Evolutionary conservation across 64 coral and sea anemone species (phyloP).

Genomic region (Actinia tenebrosa): DNA sequence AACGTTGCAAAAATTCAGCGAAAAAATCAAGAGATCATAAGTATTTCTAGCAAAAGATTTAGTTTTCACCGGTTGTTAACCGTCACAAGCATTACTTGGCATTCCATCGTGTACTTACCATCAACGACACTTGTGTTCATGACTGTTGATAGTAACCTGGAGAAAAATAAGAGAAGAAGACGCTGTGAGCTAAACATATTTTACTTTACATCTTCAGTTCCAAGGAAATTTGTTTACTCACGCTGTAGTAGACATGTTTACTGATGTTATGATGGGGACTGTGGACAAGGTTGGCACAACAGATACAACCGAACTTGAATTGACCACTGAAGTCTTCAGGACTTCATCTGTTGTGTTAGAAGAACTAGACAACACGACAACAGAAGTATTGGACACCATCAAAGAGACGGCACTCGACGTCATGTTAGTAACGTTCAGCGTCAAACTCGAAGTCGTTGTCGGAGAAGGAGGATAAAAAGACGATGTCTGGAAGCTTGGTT

Average conservation of each 20-base stretch:
- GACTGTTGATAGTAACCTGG: background rate
- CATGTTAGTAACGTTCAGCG: background rate
- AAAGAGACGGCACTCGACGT: background rate
- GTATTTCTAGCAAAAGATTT: too few species aligned
- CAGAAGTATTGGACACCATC: background rate
- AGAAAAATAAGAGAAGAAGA: background rate
- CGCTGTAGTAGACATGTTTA: slow-evolving; percentile 24
- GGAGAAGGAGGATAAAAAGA: background rate
- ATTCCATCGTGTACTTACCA: slow-evolving; percentile 12
- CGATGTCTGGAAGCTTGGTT: slow-evolving; percentile 21
- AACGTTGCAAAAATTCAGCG: too few species aligned
- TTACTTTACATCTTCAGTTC: background rate
- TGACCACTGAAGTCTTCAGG: background rate
- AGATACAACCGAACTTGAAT: background rate
- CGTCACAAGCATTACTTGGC: background rate
- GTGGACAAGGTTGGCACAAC: slow-evolving; percentile 16
- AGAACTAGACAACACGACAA: background rate
- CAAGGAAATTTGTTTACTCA: background rate
- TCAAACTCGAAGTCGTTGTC: background rate
- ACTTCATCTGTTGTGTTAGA: background rate
- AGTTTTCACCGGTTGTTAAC: background rate
- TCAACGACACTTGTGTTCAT: slow-evolving; percentile 19
- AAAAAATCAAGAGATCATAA: too few species aligned
- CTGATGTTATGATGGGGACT: slow-evolving; percentile 30
- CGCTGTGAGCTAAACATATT: background rate